These are phyloP conservation scores for Myopa testacea DNA, from an alignment of 2,888 invertebrate species.

Conservation along the genomic window DNA sequence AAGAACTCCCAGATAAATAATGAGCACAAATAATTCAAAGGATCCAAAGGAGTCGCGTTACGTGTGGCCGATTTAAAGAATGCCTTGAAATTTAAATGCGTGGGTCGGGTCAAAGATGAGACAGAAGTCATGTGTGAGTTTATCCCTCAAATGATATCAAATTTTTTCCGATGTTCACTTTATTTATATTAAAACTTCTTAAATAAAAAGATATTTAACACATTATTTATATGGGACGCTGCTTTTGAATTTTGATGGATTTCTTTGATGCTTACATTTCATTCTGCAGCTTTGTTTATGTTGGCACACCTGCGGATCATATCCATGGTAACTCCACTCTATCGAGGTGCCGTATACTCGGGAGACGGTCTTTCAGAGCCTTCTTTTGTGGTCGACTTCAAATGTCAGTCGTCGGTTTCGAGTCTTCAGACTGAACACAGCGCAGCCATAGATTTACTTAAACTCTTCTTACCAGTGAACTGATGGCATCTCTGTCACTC, in stretches of 20 bases:
- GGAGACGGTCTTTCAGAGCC: neutral
- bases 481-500: neutral
- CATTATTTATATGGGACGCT: no score
- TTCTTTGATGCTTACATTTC: no score
- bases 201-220: no score
- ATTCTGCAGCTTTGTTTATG: neutral
- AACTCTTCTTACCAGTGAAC: neutral
- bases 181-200: no score
- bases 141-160: no score
- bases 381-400: neutral
- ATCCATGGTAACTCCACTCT: no score
- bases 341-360: no score
- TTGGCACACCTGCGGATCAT: neutral
- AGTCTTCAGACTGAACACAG: neutral
- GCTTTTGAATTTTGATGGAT: no score
- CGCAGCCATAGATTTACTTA: neutral
- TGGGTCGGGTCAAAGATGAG: neutral
- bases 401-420: neutral
- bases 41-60: conserved; percentile 42
- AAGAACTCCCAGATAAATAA: conserved; percentile 45
- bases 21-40: conserved; percentile 56
- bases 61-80: neutral
- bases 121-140: no score
- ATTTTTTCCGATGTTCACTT: no score
- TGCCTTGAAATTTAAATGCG: neutral